Evolutionary conservation across 2,888 invertebrate species (phyloP), one percentile per base, ranked within the genome.

Genomic region (Leuctra nigra): DNA sequence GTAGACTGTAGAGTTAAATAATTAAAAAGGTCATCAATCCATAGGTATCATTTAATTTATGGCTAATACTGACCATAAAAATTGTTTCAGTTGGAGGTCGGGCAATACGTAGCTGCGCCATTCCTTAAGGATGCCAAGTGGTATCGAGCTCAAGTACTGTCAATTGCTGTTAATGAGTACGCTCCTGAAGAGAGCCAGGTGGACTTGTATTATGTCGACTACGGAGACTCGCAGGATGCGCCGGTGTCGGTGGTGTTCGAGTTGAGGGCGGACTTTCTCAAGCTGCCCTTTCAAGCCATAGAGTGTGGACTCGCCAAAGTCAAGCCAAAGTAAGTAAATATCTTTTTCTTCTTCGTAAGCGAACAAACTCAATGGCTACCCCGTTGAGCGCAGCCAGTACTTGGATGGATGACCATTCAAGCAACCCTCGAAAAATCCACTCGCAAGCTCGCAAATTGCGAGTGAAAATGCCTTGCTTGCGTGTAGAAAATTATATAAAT

Each of bases 41-140:
- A 4, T 3, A 20, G 35, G 36, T 16, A 25, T 38, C 13, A 55
- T 38, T 33, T 39, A 29, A 23, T 14, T n/a, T n/a, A n/a, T n/a
- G n/a, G n/a, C n/a, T n/a, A n/a, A n/a, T n/a, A n/a, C n/a, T n/a
- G n/a, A n/a, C n/a, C n/a, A n/a, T n/a, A n/a, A n/a, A n/a, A n/a
- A n/a, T n/a, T n/a, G n/a, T n/a, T 68, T 0, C 70, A 81, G 76
- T 65, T 89, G 53, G 70, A 72, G 47, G 74, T 81, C 57, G 92
- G 91, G 0, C 89, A 93, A 70, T 81, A 91, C 60, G 90, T 94
- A 13, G 92, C 91, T 16, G 90, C 91, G 0, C 81, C 85, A 65
- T 92, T 87, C 70, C 77, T 82, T n/a, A 81, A 82, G 67, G 92
- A 93, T 71, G 79, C 81, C 9, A 86, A 86, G 69, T 94, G 91